Evolutionary conservation across 2,888 invertebrate genomes (phyloP), one percentile per base, ranked within the genome.

Genomic region (Napeogenes inachia): DNA sequence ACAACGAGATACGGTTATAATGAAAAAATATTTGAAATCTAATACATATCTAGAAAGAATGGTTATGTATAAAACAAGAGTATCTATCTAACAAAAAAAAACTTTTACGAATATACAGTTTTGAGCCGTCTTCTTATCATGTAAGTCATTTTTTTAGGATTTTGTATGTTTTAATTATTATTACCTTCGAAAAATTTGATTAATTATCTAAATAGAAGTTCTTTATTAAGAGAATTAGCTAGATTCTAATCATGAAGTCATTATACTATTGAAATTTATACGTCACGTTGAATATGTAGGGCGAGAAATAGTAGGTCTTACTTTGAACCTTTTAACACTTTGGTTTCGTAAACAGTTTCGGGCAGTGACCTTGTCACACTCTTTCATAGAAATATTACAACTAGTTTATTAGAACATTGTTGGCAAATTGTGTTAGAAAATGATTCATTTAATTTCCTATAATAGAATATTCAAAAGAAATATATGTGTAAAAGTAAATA

Each of bases 291-390:
- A 60, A 54, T 56, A 69, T 63, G 57, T 66, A 66, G 64, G 67
- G 60, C 69, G 67, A 62, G 64, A 65, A 68, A 63, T 63, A 65
- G 53, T 62, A 58, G 62, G 59, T 61, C 60, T 57, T 62, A 61
- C 32, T 54, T 60, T 45, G 35, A 56, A 38, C 75, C 47, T 63
- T 64, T 69, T 67, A 63, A 61, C 63, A 62, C 66, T 21, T 21
- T 65, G 56, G 59, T 59, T 62, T 59, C 38, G 53, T 61, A 45
- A 59, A 58, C 56, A 60, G 59, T 63, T 61, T 56, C 54, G 53
- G 57, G 56, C 61, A 65, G 61, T 57, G 61, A 63, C 67, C 56
- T 59, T 61, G 61, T 59, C 55, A 57, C 63, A 63, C 63, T 58
- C 57, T 45, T 57, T 45, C 59, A 59, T 63, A 57, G 59, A 59